phyloP scores from a whole-genome alignment of 2,113 vertebrate genomes.

The Dunckerocampus dactyliophorus region DNA sequence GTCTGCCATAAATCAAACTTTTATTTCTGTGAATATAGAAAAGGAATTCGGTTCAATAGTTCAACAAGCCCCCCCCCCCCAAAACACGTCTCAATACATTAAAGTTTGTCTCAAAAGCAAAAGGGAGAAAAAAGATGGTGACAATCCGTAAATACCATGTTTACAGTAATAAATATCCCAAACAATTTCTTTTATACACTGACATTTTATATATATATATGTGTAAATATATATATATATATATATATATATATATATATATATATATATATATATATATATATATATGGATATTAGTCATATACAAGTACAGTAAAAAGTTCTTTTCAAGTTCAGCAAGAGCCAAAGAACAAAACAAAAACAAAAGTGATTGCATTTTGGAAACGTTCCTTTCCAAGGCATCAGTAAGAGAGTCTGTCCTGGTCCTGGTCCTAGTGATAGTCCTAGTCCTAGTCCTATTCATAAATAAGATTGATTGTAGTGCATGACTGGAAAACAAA shows the following conservation, averaged over 20 bases:
- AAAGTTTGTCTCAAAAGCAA: constrained; percentile 69
- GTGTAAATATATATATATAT: too few relatives aligned
- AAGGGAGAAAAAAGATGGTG: constrained; percentile 60
- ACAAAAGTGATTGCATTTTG: constrained; percentile 73
- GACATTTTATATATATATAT: constrained; percentile 72
- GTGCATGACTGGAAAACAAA: constrained; percentile 90
- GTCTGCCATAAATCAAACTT: constrained; percentile 69
- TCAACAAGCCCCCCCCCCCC: constrained; percentile 61
- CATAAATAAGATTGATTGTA: constrained; percentile 96
- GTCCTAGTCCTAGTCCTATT: too few relatives aligned
- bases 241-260: constrained; percentile 74
- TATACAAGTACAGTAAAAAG: constrained; percentile 78
- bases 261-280: constrained; percentile 75
- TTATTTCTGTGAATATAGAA: constrained; percentile 74
- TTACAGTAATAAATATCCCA: constrained; percentile 97
- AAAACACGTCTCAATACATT: constrained; percentile 53
- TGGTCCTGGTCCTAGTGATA: too few relatives aligned
- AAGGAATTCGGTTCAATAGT: constrained; percentile 73
- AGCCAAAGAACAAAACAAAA: constrained; percentile 71
- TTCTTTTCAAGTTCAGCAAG: constrained; percentile 88
- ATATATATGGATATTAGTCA: constrained; percentile 68
- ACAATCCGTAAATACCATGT: constrained; percentile 88
- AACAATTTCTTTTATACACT: constrained; percentile 77
- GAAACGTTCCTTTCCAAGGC: constrained; percentile 81
- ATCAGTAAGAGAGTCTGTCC: constrained; percentile 75